Evolutionary conservation across 2,797 vertebrate species (phyloP).

Genomic region (Cryptoprocta ferox): DNA sequence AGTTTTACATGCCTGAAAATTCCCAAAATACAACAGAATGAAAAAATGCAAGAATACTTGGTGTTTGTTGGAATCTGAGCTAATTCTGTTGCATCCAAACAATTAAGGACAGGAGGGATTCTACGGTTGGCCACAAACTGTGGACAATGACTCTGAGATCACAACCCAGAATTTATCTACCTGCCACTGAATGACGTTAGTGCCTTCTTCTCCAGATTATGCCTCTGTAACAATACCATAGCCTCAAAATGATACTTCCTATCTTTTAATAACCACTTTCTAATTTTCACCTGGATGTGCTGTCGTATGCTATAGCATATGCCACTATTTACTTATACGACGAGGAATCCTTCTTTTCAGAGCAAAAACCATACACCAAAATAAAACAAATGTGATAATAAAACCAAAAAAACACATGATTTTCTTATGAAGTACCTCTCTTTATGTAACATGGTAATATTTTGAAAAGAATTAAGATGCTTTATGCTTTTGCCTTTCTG

Average conservation of each 20-base stretch:
- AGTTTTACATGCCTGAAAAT: conserved; percentile 34
- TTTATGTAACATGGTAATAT: not conserved
- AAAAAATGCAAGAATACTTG: not conserved
- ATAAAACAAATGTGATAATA: not conserved
- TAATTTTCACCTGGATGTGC: not conserved
- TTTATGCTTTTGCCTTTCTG: conserved; percentile 52
- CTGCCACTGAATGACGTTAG: not conserved
- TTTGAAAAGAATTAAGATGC: conserved; percentile 52
- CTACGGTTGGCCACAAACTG: not conserved
- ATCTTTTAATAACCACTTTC: conserved; percentile 13
- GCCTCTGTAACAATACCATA: not conserved
- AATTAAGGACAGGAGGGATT: not conserved
- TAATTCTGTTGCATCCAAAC: not conserved
- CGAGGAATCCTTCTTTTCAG: not conserved
- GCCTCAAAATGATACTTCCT: conserved; percentile 34
- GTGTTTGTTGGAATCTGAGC: not conserved
- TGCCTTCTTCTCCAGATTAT: not conserved
- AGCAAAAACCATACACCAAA: not conserved
- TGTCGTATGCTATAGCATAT: not conserved
- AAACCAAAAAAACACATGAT: not conserved
- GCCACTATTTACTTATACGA: conserved; percentile 3
- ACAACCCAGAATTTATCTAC: conserved; percentile 5
- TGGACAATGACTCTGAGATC: not conserved
- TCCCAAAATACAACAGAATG: not conserved
- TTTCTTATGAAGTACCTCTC: conserved; percentile 32